phyloP scores from a whole-genome alignment of 2,113 vertebrate species.

The Gallinago media region DNA sequence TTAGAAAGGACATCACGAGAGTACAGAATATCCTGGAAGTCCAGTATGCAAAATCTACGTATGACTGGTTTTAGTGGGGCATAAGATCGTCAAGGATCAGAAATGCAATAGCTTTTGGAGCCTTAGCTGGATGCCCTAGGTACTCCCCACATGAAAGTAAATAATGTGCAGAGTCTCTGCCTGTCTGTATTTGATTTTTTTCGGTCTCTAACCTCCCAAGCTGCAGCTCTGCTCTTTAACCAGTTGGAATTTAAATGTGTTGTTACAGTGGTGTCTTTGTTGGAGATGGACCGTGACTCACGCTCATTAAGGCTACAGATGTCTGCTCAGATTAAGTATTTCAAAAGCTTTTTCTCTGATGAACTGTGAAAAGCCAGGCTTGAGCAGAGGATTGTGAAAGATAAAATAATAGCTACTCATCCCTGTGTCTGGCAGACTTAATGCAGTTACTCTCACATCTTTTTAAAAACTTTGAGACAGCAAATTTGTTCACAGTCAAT shows the following conservation, averaged over 20 bases:
- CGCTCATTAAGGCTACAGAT: conserved; percentile 53
- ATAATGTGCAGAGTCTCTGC: not conserved
- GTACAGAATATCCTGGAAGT: not conserved
- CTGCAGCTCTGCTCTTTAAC: conserved; percentile 34
- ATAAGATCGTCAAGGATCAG: not conserved
- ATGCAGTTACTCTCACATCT: not conserved
- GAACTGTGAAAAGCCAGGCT: conserved; percentile 32
- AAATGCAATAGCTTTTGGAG: not conserved
- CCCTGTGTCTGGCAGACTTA: not conserved
- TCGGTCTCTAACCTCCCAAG: conserved; percentile 8
- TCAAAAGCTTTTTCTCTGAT: conserved; percentile 19
- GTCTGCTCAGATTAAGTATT: conserved; percentile 52
- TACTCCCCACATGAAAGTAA: not conserved
- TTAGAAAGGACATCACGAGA: not conserved
- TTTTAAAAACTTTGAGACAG: conserved; percentile 40
- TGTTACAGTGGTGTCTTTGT: conserved; percentile 13
- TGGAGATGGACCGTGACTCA: not conserved
- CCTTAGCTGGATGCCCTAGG: not conserved
- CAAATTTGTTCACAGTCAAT: conserved; percentile 40
- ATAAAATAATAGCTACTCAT: not conserved
- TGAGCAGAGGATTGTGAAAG: conserved; percentile 11
- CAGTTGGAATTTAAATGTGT: conserved; percentile 19
- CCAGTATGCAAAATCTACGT: not conserved
- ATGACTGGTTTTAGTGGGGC: not conserved
- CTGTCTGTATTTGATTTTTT: not conserved